These are phyloP conservation scores for Atta texana DNA, from an alignment of 1,140 invertebrate genomes.

Conservation along the genomic window DNA sequence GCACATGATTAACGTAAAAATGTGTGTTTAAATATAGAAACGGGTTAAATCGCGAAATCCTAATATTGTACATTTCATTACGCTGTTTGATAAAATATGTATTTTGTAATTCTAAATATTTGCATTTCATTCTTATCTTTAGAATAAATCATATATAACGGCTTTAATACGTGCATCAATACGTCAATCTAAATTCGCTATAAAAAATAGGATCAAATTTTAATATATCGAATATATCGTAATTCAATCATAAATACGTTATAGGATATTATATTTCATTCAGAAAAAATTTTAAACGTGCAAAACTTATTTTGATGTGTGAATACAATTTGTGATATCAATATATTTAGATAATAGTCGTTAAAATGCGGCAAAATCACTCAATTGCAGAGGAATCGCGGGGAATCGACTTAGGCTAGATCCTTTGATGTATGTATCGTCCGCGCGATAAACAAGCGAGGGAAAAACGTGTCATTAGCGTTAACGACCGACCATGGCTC, in stretches of 20 bases:
- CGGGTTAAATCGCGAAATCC: no score
- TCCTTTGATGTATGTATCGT: slow-evolving; percentile 34
- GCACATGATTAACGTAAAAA: no score
- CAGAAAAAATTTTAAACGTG: neutral
- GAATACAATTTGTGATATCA: neutral
- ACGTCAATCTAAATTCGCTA: no score
- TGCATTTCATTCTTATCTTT: no score
- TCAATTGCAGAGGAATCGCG: slow-evolving; percentile 27
- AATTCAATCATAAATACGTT: neutral
- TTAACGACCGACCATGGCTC: slow-evolving; percentile 58
- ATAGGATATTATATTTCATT: neutral
- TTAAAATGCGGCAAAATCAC: neutral
- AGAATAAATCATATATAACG: no score
- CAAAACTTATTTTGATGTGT: neutral
- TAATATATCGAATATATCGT: neutral
- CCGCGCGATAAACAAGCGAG: slow-evolving; percentile 20
- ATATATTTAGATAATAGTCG: neutral
- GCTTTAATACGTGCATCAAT: no score
- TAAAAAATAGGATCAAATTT: neutral
- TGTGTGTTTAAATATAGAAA: no score
- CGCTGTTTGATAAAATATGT: no score
- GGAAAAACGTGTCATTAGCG: slow-evolving; percentile 61
- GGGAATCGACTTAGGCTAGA: slow-evolving; percentile 11
- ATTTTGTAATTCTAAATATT: no score
- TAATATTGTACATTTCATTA: no score